Evolutionary conservation across 2,797 vertebrate species (phyloP), one percentile per base, ranked within the genome.

Genomic region (Sardinella longiceps): DNA sequence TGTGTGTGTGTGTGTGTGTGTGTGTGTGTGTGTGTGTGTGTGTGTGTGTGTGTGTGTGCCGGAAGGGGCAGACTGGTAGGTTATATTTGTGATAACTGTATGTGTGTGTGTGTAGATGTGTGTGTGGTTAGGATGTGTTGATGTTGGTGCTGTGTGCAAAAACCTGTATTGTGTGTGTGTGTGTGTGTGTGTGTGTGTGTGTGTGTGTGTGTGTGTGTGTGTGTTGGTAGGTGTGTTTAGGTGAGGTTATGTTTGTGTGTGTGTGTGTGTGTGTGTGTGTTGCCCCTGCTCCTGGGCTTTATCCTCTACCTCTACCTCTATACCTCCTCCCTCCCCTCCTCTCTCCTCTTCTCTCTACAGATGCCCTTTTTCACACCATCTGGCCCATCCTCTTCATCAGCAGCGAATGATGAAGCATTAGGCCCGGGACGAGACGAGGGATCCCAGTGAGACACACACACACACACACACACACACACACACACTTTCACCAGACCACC

Each of bases 321-420:
- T 7, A 1, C 56, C 18, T n/a, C 23, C 56, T 66, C 12, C 14
- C 20, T 30, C 25, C 6, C 3, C 11, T 66, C 4, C 30, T 14
- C 28, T 28, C 60, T 30, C 11, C 63, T 11, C 58, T 60, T n/a
- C 63, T 0, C 28, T 70, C 14, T 15, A 33, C 63, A 70, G 28
- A 70, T 37, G 30, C 30, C 63, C 63, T 33, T 37, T 37, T 70
- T 33, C 63, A 70, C 30, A 70, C 63, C 63, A 70, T 70, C 63
- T 33, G 28, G 12, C 23, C 12, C 14, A 30, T 14, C 63, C 63
- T 33, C 63, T 33, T 37, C 63, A 30, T 33, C 63, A 20, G 3
- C 51, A n/a, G 28, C 11, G 63, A 15, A 33, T 66, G 63, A 70
- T 33, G 63, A 70, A 33, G 63, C 63, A 70, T 70, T 70, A 70